Evolutionary conservation across 1,140 invertebrate genomes (phyloP).

Genomic region (Euschistus heros): DNA sequence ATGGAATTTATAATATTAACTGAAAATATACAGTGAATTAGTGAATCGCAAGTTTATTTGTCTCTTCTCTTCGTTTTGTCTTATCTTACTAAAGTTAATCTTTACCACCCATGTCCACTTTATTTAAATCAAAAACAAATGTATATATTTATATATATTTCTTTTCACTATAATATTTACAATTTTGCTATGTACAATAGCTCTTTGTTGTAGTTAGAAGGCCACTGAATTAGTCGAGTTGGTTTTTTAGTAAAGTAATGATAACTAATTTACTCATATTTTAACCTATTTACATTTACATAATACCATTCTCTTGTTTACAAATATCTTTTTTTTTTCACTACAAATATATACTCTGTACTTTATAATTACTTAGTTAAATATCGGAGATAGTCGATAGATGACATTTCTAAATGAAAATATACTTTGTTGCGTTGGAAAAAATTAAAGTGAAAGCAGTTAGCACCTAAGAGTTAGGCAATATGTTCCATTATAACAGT

Average conservation of each 20-base stretch:
- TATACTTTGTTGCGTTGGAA: not conserved
- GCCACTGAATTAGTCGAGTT: conserved; percentile 9
- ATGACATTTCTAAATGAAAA: not conserved
- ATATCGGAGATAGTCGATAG: not conserved
- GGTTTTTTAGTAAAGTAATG: not conserved
- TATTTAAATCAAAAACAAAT: too few relatives aligned
- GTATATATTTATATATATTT: too few relatives aligned
- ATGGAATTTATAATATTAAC: too few relatives aligned
- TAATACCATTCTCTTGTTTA: not conserved
- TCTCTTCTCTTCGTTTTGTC: too few relatives aligned
- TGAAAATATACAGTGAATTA: too few relatives aligned
- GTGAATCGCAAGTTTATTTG: too few relatives aligned
- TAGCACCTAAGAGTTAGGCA: conserved; percentile 9
- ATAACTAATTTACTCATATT: too few relatives aligned
- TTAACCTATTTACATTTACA: too few relatives aligned
- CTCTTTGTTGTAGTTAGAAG: conserved; percentile 6
- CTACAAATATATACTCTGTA: conserved; percentile 14
- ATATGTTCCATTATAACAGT: too few relatives aligned
- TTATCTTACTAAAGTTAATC: too few relatives aligned
- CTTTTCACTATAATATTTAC: too few relatives aligned
- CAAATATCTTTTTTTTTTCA: not conserved
- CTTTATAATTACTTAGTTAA: not conserved
- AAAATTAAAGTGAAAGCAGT: conserved; percentile 5
- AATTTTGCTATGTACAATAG: conserved; percentile 11
- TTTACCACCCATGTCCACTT: too few relatives aligned